A percentile compares a stretch with the other conserved stretches of the same genome.
Evolutionary conservation across 2,797 vertebrate genomes (phyloP).

Genomic region (Cossypha niveicapilla): DNA sequence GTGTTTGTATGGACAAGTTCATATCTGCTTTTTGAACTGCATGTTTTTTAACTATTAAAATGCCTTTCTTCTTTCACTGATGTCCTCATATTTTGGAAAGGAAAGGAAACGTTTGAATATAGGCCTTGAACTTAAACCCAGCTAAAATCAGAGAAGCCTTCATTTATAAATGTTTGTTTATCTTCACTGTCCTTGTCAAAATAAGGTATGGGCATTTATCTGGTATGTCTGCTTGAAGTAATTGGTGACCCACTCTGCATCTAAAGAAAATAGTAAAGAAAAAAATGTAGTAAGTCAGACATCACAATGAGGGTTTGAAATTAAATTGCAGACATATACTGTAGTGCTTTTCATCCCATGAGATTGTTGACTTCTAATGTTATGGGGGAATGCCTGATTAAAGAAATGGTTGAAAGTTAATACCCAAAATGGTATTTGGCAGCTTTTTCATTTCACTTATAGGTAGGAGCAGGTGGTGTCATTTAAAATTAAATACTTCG

Average conservation of each 20-base stretch:
- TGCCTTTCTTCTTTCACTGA: not conserved
- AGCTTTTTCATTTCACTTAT: conserved; percentile 69
- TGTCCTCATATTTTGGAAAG: not conserved
- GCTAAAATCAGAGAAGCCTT: not conserved
- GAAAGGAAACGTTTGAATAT: not conserved
- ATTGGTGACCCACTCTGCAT: not conserved
- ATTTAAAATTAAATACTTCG: conserved; percentile 71
- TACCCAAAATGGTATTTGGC: conserved; percentile 68
- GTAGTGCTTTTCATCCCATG: conserved; percentile 4
- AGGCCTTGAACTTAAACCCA: not conserved
- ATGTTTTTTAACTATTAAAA: not conserved
- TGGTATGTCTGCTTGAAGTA: not conserved
- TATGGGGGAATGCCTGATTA: conserved; percentile 54
- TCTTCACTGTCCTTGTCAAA: not conserved
- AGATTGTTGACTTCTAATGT: conserved; percentile 28
- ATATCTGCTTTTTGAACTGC: not conserved
- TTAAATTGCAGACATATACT: conserved; percentile 5
- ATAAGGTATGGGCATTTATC: not conserved
- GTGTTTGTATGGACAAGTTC: not conserved
- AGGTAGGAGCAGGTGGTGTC: conserved; percentile 74
- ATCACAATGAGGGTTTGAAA: not conserved
- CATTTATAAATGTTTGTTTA: not conserved
- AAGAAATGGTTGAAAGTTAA: conserved; percentile 60
- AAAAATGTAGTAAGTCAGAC: not conserved
- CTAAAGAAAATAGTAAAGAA: not conserved